Percentiles rank a stretch among this genome's conserved stretches.
These are phyloP conservation scores for Myotis findleyi DNA, from an alignment of 2,797 vertebrate genomes.

Conservation along the genomic window DNA sequence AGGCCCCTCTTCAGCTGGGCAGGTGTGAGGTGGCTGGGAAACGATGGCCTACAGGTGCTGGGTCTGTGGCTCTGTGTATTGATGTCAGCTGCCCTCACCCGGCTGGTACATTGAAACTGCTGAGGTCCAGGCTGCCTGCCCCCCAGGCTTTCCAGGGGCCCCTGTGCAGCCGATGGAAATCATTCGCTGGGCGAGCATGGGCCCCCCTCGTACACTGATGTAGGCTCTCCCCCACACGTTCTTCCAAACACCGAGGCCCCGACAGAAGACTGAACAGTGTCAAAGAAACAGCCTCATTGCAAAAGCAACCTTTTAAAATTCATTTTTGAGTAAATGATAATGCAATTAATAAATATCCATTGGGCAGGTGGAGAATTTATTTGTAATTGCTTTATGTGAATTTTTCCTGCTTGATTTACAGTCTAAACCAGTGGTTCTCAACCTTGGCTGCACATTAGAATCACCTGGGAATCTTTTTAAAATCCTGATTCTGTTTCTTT, in stretches of 20 bases:
- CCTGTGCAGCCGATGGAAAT: rapidly evolving
- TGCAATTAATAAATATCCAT: background rate
- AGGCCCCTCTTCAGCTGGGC: background rate
- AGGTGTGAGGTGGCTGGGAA: background rate
- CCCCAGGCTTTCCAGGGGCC: background rate
- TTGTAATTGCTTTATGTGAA: background rate
- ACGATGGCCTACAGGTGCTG: rapidly evolving
- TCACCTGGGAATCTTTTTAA: too few species aligned
- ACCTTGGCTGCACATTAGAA: too few species aligned
- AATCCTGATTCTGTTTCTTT: too few species aligned
- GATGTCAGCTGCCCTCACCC: rapidly evolving
- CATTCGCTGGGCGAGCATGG: rapidly evolving
- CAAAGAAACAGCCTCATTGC: background rate
- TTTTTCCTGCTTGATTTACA: background rate
- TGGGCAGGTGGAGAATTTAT: background rate
- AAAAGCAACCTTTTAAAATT: background rate
- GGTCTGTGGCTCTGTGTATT: too few species aligned
- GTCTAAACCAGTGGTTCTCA: too few species aligned
- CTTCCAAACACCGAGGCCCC: background rate
- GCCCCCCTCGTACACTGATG: rapidly evolving
- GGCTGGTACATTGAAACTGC: rapidly evolving
- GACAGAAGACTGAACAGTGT: rapidly evolving
- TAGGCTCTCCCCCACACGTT: background rate
- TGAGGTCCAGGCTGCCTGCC: background rate
- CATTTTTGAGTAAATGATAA: background rate